phyloP scores from a whole-genome alignment of 2,113 vertebrate species.

The Anseranas semipalmata region DNA sequence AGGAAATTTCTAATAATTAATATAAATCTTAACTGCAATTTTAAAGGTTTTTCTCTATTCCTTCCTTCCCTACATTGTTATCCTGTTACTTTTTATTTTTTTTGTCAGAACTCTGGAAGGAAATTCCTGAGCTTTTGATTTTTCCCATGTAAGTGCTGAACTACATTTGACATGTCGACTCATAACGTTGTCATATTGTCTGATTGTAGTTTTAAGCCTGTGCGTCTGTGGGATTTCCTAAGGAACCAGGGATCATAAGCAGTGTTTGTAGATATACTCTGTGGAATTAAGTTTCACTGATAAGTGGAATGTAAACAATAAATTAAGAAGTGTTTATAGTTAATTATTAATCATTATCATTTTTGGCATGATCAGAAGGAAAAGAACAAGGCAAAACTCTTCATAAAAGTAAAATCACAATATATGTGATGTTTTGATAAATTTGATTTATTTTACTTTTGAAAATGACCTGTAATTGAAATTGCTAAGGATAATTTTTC shows the following conservation, averaged over 20 bases:
- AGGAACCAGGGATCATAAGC: not conserved
- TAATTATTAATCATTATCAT: not conserved
- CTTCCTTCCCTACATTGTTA: not conserved
- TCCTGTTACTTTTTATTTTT: not conserved
- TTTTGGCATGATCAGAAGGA: not conserved
- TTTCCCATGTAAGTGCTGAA: constrained; percentile 17
- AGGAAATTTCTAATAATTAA: not conserved
- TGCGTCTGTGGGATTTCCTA: constrained; percentile 31
- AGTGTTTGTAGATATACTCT: not conserved
- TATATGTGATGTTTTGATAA: not conserved
- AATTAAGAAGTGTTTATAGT: not conserved
- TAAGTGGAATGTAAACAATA: not conserved
- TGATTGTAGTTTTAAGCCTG: not conserved
- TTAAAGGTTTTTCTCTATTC: not conserved
- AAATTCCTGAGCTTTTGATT: not conserved
- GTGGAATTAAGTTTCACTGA: not conserved
- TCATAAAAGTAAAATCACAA: not conserved
- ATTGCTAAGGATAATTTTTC: not conserved
- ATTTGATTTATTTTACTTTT: not conserved
- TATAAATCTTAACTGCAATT: not conserved
- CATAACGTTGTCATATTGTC: not conserved
- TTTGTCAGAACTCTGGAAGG: not conserved
- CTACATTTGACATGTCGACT: not conserved
- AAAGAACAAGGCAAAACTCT: not conserved
- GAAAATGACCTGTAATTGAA: not conserved